A percentile compares a stretch with the other conserved stretches of the same genome.
These are phyloP conservation scores for Sphyrna mokarran DNA, from an alignment of 2,113 vertebrate genomes.

Conservation along the genomic window DNA sequence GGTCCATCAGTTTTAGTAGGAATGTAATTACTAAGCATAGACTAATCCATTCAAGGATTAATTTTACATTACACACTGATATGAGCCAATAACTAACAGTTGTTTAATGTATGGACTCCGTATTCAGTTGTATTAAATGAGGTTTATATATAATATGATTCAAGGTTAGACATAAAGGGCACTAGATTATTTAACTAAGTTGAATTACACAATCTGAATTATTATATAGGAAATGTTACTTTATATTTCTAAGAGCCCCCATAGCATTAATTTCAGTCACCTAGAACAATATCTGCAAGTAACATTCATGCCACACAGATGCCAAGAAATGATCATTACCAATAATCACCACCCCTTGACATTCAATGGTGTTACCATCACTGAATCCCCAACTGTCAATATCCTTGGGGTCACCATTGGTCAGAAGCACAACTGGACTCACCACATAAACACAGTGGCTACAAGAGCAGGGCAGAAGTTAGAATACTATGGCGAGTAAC, in stretches of 20 bases:
- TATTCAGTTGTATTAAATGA: not conserved
- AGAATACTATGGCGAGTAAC: too few species aligned
- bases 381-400: too few species aligned
- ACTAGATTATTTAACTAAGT: not conserved
- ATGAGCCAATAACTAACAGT: not conserved
- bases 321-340: too few species aligned
- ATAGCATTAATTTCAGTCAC: not conserved
- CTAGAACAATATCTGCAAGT: too few species aligned
- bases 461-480: too few species aligned
- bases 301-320: too few species aligned
- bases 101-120: not conserved
- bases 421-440: too few species aligned
- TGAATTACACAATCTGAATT: not conserved
- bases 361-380: too few species aligned
- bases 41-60: not conserved
- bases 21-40: not conserved
- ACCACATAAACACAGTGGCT: too few species aligned
- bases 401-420: too few species aligned
- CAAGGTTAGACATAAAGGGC: not conserved
- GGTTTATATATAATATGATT: not conserved
- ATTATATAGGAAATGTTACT: not conserved
- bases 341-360: too few species aligned
- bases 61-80: not conserved
- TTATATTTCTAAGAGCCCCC: not conserved
- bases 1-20: not conserved